Percentiles rank a stretch among this genome's conserved stretches.
These are phyloP conservation scores for Acipenser ruthenus DNA, from an alignment of 2,797 vertebrate genomes.

Conservation along the genomic window DNA sequence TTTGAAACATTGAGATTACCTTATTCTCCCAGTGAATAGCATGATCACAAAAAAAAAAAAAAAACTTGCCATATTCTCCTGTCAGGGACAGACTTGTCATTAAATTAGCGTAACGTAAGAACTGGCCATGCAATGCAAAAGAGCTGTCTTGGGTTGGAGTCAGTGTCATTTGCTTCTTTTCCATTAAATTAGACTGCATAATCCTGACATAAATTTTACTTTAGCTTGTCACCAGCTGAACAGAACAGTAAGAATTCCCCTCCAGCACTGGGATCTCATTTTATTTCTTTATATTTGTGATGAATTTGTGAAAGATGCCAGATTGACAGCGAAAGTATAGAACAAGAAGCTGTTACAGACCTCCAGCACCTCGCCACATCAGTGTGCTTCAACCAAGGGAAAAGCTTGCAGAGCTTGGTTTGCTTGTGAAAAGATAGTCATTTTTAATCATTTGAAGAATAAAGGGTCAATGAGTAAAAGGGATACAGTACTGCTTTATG, in stretches of 20 bases:
- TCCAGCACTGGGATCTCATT: not conserved
- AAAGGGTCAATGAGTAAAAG: no score
- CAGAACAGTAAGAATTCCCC: not conserved
- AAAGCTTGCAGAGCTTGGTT: no score
- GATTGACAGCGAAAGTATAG: not conserved
- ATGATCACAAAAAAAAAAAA: not conserved
- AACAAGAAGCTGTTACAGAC: no score
- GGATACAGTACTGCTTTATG: no score
- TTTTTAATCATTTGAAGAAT: no score
- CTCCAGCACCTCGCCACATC: no score
- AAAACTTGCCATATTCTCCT: no score
- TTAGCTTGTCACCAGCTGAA: not conserved
- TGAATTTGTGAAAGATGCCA: not conserved
- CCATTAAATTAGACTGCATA: slow-evolving; percentile 3
- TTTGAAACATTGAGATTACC: no score
- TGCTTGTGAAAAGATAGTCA: no score
- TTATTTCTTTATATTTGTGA: not conserved
- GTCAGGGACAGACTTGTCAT: no score
- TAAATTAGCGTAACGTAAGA: not conserved
- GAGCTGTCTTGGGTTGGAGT: not conserved
- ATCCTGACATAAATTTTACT: slow-evolving; percentile 3
- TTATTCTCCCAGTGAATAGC: no score
- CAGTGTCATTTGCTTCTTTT: not conserved
- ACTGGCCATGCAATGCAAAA: not conserved
- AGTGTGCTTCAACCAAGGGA: no score